Conservation (phyloP, 2,113 vertebrate genomes). For the Corythaixoides concolor region DNA sequence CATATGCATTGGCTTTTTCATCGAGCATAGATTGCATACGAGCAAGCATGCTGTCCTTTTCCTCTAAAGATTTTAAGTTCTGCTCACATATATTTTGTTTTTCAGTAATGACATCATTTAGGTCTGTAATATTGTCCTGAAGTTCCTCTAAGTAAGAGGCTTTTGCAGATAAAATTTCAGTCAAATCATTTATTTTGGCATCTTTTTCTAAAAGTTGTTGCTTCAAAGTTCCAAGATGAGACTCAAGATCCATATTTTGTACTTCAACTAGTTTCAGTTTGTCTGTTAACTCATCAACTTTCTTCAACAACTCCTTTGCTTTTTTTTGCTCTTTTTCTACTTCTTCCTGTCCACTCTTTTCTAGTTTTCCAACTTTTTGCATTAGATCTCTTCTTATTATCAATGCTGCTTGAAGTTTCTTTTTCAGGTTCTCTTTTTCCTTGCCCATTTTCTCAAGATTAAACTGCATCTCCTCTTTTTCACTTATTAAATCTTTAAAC, state of each 20-base stretch:
- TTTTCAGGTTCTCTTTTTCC: slow-evolving; percentile 83
- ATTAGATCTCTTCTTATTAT: slow-evolving; percentile 82
- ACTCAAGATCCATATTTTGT: slow-evolving; percentile 55
- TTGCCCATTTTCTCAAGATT: slow-evolving; percentile 71
- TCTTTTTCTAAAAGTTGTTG: slow-evolving; percentile 74
- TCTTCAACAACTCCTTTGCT: slow-evolving; percentile 33
- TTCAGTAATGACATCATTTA: slow-evolving; percentile 63
- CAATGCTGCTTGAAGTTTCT: slow-evolving; percentile 85
- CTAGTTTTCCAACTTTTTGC: slow-evolving; percentile 78
- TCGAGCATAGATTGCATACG: slow-evolving; percentile 59
- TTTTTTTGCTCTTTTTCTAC: slow-evolving; percentile 54
- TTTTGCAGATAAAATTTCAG: slow-evolving; percentile 50
- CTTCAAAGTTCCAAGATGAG: slow-evolving; percentile 60
- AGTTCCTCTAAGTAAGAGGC: slow-evolving; percentile 44
- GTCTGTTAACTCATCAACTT: slow-evolving; percentile 60
- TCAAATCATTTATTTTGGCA: slow-evolving; percentile 49
- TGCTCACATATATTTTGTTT: slow-evolving; percentile 68
- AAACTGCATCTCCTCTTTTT: slow-evolving; percentile 68
- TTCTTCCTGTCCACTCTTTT: slow-evolving; percentile 71
- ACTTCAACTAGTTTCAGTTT: slow-evolving; percentile 50
- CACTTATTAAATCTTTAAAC: slow-evolving; percentile 60
- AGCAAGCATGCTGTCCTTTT: slow-evolving; percentile 70
- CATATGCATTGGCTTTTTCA: slow-evolving; percentile 56
- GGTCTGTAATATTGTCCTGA: slow-evolving; percentile 14
- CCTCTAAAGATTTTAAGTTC: slow-evolving; percentile 58